A percentile compares a stretch with the other conserved stretches of the same genome.
Evolutionary conservation across 1,140 invertebrate species (phyloP).

Genomic region (Hypsibius dujardini): DNA sequence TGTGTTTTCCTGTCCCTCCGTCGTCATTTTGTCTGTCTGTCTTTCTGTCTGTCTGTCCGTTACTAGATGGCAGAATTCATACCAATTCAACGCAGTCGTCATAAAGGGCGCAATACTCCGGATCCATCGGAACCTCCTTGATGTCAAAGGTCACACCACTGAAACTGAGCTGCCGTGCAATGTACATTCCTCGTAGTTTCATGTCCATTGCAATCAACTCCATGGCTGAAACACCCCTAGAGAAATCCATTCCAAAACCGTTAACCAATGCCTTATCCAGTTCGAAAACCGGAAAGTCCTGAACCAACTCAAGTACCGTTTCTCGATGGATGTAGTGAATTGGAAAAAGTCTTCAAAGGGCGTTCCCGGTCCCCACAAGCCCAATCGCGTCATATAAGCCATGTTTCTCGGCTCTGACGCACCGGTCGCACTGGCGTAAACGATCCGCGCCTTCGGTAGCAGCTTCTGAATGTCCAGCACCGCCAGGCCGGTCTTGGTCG

Average conservation of each 20-base stretch:
- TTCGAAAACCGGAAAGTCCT: slow-evolving; percentile 6
- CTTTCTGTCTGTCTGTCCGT: too few species aligned
- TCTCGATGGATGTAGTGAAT: slow-evolving; percentile 89
- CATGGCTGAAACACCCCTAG: slow-evolving; percentile 90
- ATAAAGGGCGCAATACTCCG: slow-evolving; percentile 73
- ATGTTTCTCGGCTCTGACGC: slow-evolving; percentile 95
- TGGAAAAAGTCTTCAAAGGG: slow-evolving; percentile 82
- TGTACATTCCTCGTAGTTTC: slow-evolving; percentile 95
- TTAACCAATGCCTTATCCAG: neutral
- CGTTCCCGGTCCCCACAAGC: slow-evolving; percentile 90
- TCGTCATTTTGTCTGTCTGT: too few species aligned
- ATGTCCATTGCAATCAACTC: slow-evolving; percentile 99
- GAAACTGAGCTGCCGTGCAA: slow-evolving; percentile 92
- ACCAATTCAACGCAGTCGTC: slow-evolving; percentile 78
- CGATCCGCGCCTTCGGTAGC: slow-evolving; percentile 76
- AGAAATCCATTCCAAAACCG: slow-evolving; percentile 24
- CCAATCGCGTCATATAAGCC: slow-evolving; percentile 96
- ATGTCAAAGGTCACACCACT: slow-evolving; percentile 86
- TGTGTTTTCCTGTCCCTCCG: too few species aligned
- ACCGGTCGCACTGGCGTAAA: slow-evolving; percentile 94
- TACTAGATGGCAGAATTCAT: too few species aligned
- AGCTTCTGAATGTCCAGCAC: slow-evolving; percentile 88
- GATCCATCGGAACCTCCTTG: slow-evolving; percentile 75
- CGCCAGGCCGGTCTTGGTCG: slow-evolving; percentile 63
- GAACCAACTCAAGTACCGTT: too few species aligned